Conservation (phyloP, 2,113 vertebrate species). For the Tachuris rubrigastra region DNA sequence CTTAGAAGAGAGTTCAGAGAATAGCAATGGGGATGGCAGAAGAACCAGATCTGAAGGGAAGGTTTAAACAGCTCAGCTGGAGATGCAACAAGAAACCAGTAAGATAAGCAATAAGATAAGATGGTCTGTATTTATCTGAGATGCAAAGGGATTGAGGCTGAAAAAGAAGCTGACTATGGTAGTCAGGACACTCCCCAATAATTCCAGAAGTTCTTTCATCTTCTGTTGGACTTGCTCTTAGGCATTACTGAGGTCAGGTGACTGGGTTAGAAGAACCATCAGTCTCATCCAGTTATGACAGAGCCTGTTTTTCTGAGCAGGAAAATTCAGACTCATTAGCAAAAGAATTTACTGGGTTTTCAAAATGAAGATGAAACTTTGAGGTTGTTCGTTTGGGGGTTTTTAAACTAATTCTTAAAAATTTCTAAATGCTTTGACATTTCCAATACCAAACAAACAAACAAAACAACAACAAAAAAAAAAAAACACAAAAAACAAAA, state of each 20-base stretch:
- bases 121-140: neutral
- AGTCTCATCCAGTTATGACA: neutral
- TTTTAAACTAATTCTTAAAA: neutral
- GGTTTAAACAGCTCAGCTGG: neutral
- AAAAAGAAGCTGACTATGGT: neutral
- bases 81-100: neutral
- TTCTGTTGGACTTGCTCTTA: neutral
- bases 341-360: neutral
- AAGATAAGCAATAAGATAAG: neutral
- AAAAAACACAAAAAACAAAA: no score
- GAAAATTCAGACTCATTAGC: neutral
- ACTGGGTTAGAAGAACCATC: neutral
- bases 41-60: neutral
- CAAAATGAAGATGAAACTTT: neutral
- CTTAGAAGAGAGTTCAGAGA: neutral
- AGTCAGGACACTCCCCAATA: neutral
- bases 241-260: neutral
- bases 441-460: neutral
- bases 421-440: neutral
- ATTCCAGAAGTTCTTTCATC: neutral
- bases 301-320: neutral
- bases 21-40: neutral
- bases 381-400: rapidly evolving
- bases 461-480: neutral
- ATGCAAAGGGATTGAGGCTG: neutral